Conservation (phyloP, 2,797 vertebrate species). For the Potorous gilbertii region DNA sequence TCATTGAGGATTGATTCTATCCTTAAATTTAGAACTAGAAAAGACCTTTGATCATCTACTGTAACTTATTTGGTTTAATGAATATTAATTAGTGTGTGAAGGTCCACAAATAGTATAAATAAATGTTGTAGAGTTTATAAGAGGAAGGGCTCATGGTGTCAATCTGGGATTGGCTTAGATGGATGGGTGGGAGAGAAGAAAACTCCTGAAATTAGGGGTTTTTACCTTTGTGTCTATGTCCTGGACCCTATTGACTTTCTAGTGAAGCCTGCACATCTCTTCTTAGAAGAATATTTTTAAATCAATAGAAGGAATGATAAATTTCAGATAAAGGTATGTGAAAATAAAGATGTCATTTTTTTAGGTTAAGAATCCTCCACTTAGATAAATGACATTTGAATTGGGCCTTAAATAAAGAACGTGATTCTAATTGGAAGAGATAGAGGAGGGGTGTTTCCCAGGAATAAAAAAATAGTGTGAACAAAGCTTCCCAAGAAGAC, state of each 20-base stretch:
- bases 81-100: background rate
- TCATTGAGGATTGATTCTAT: background rate
- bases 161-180: background rate
- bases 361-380: background rate
- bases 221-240: background rate
- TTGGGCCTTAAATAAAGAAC: background rate
- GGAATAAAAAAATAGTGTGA: background rate
- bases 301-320: background rate
- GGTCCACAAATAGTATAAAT: background rate
- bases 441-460: background rate
- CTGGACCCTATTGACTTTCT: background rate
- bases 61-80: background rate
- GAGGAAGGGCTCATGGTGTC: background rate
- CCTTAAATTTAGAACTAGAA: background rate
- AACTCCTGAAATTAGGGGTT: background rate
- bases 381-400: background rate
- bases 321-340: background rate
- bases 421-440: background rate
- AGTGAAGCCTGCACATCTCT: background rate
- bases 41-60: background rate
- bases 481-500: background rate
- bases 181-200: background rate
- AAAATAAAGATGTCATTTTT: background rate
- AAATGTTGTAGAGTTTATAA: background rate
- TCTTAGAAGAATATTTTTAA: background rate